Percentiles rank a stretch among this genome's conserved stretches.
Evolutionary conservation across 2,113 vertebrate genomes (phyloP).

Genomic region (Heloderma charlesbogerti): DNA sequence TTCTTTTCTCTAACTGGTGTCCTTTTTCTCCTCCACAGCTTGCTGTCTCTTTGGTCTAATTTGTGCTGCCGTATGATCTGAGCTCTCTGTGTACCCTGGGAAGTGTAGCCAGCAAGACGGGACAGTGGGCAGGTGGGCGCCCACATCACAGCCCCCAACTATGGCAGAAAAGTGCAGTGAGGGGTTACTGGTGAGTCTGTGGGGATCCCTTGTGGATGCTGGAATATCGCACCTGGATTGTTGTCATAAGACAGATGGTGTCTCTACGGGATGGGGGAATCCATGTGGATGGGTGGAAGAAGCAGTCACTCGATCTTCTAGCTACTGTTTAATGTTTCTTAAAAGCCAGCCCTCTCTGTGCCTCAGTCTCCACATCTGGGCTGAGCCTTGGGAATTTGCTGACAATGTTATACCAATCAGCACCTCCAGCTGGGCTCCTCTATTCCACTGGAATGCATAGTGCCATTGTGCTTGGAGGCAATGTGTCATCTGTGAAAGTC

Average conservation of each 20-base stretch:
- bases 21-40: slow-evolving; percentile 61
- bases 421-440: neutral
- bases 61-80: neutral
- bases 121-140: slow-evolving; percentile 18
- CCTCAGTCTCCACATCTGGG: neutral
- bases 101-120: slow-evolving; percentile 40
- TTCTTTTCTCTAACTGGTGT: slow-evolving; percentile 45
- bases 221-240: rapidly evolving
- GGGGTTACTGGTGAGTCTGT: slow-evolving; percentile 73
- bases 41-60: slow-evolving; percentile 59
- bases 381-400: neutral
- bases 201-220: rapidly evolving
- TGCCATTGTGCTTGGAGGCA: neutral
- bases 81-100: slow-evolving; percentile 11
- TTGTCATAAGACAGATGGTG: neutral
- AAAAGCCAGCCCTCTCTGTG: neutral
- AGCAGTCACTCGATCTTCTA: neutral
- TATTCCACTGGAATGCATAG: neutral
- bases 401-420: neutral
- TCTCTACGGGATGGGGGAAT: neutral
- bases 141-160: slow-evolving; percentile 57
- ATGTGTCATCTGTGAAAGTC: neutral
- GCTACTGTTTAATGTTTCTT: neutral
- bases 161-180: slow-evolving; percentile 77
- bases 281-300: neutral